These are phyloP conservation scores for Ornithoptera priamus DNA, from an alignment of 2,888 invertebrate species.

Conservation along the genomic window DNA sequence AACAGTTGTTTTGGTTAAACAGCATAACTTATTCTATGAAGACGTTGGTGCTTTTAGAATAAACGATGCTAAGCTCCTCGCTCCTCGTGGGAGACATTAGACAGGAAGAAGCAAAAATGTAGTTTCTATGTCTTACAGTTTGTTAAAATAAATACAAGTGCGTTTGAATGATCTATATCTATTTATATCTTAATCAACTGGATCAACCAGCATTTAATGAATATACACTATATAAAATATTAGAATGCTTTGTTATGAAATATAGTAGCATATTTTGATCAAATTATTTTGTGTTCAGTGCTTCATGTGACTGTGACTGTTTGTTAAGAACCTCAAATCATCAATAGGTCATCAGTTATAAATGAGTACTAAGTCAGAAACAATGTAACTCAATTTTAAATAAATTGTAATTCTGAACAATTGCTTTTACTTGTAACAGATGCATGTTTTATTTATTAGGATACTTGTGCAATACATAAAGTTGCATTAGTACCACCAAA, in stretches of 20 bases:
- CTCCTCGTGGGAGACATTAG: not conserved
- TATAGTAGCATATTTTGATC: conserved; percentile 76
- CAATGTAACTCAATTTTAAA: conserved; percentile 79
- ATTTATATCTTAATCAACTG: conserved; percentile 53
- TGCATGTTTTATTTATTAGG: conserved; percentile 25
- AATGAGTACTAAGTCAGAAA: conserved; percentile 67
- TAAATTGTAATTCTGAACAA: conserved; percentile 71
- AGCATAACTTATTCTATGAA: conserved; percentile 30
- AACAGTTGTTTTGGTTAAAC: not conserved
- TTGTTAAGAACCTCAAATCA: conserved; percentile 56
- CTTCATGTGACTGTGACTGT: conserved; percentile 60
- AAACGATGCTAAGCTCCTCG: conserved; percentile 23
- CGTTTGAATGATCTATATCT: conserved; percentile 59
- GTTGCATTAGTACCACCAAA: conserved; percentile 99
- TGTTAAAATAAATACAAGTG: conserved; percentile 48
- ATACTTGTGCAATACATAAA: conserved; percentile 81
- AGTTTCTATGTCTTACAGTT: conserved; percentile 5
- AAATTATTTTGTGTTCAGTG: conserved; percentile 72
- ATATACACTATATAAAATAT: conserved; percentile 72
- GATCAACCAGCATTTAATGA: conserved; percentile 74
- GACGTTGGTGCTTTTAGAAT: conserved; percentile 49
- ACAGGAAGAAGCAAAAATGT: conserved; percentile 12
- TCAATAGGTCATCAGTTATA: conserved; percentile 59
- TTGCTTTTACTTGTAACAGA: conserved; percentile 28
- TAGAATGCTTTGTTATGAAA: conserved; percentile 74